A percentile compares a stretch with the other conserved stretches of the same genome.
These are phyloP conservation scores for Melipona quadrifasciata DNA, from an alignment of 1,140 invertebrate genomes.

Conservation along the genomic window DNA sequence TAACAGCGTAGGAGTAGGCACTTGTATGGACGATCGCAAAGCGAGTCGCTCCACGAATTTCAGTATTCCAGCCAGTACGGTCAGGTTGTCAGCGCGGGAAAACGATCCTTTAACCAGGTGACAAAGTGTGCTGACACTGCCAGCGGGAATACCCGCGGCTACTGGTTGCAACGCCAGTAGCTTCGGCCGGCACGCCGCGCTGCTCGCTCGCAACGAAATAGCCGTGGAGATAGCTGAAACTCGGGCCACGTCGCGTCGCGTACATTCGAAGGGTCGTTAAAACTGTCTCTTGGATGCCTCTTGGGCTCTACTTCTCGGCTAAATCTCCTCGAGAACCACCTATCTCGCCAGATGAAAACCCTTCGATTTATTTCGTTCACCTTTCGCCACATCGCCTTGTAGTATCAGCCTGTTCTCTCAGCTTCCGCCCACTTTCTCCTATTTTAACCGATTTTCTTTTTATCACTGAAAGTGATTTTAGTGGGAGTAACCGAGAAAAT, in stretches of 20 bases:
- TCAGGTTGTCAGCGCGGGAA: constrained; percentile 37
- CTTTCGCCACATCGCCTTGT: not conserved
- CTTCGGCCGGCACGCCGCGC: constrained; percentile 11
- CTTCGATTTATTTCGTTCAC: constrained; percentile 40
- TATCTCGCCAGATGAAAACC: constrained; percentile 37
- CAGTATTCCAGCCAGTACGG: constrained; percentile 8
- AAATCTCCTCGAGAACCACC: constrained; percentile 38
- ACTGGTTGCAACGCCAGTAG: constrained; percentile 33
- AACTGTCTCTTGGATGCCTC: constrained; percentile 41
- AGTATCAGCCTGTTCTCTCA: too few species aligned
- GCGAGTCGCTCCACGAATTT: constrained; percentile 8
- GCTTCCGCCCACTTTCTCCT: too few species aligned
- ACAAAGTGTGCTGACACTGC: constrained; percentile 67
- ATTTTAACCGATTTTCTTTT: not conserved
- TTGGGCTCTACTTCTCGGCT: constrained; percentile 21
- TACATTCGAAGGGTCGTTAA: constrained; percentile 44
- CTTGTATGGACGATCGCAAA: not conserved
- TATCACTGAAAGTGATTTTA: too few species aligned
- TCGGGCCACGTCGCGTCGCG: constrained; percentile 15
- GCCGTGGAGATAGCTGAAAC: constrained; percentile 27
- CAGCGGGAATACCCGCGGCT: constrained; percentile 60
- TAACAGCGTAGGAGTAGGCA: too few species aligned
- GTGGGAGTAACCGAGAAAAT: too few species aligned
- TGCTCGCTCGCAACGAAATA: constrained; percentile 35
- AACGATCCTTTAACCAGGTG: constrained; percentile 66